Evolutionary conservation across 2,888 invertebrate genomes (phyloP), one percentile per base, ranked within the genome.

Genomic region (Morpho achilles): DNA sequence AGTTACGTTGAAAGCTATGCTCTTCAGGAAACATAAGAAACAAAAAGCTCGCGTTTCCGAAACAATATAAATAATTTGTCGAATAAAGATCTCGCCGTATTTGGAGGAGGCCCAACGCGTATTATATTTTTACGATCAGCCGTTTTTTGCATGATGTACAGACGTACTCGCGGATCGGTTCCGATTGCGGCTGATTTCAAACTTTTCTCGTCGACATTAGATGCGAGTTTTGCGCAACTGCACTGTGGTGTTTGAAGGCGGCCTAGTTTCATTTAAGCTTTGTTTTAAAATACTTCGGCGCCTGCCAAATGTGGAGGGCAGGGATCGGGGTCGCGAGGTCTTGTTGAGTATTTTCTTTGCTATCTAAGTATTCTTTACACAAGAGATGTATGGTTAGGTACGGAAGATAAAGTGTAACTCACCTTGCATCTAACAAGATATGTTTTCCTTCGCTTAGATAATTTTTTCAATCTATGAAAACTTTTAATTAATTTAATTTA

Each of bases 211-310:
- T 47, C 48, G 49, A 9, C 23, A 54, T 57, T 62, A 68, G 52
- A 49, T 49, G 8, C 50, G 23, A 59, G 48, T 54, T 59, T 60
- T 44, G 50, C 49, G 7, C 53, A 23, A 61, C 58, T 58, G 55
- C 49, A 49, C 55, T 57, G 55, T 56, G 57, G 57, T 63, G 53
- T 56, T 63, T 50, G 50, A 55, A 62, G 59, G 60, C 65, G 69
- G 65, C 70, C 73, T 68, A 67, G 67, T 70, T 70, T 66, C 65
- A 68, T 67, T 69, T 67, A 63, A 64, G 67, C 77, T 75, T 80
- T 82, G 82, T 82, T 82, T 80, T 76, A 79, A 81, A 79, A 77
- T 74, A 75, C 70, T 69, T 70, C 68, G 68, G 60, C 70, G 74
- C 72, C 75, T 79, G 81, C 81, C 82, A 82, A 82, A 82, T 77